Conservation (phyloP, 2,797 vertebrate genomes). For the Ctenopoma kingsleyae region DNA sequence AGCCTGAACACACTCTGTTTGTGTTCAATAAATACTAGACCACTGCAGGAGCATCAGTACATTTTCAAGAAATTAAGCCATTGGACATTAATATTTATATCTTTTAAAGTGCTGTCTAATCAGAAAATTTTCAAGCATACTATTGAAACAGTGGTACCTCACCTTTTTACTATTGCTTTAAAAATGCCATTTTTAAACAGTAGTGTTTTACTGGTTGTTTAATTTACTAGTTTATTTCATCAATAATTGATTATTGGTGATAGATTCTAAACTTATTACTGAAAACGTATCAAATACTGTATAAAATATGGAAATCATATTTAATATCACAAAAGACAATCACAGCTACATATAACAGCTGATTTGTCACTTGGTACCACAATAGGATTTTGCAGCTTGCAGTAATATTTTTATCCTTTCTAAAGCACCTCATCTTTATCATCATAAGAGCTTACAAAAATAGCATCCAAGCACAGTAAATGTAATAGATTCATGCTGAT, state of each 20-base stretch:
- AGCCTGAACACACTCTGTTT: constrained; percentile 72
- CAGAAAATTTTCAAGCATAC: background rate
- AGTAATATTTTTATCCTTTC: constrained; percentile 64
- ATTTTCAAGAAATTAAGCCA: constrained; percentile 39
- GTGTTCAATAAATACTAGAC: constrained; percentile 68
- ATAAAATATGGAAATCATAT: constrained; percentile 3
- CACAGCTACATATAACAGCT: constrained; percentile 6
- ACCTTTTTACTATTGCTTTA: background rate
- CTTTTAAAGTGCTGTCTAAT: background rate
- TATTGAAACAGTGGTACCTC: background rate
- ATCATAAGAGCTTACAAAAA: constrained; percentile 59
- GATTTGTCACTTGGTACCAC: constrained; percentile 19
- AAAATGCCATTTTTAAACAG: background rate
- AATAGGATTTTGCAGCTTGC: constrained; percentile 19
- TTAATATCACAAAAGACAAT: constrained; percentile 15
- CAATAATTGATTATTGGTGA: background rate
- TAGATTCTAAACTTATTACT: background rate
- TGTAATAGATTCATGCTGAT: constrained; percentile 23
- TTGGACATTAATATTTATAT: background rate
- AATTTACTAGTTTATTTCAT: background rate
- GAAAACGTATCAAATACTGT: background rate
- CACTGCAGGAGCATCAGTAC: constrained; percentile 31
- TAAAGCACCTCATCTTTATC: constrained; percentile 47
- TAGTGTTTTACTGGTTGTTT: background rate
- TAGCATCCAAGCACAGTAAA: constrained; percentile 47